These are phyloP conservation scores for Neotoma lepida DNA, from an alignment of 2,113 vertebrate species.

Conservation along the genomic window DNA sequence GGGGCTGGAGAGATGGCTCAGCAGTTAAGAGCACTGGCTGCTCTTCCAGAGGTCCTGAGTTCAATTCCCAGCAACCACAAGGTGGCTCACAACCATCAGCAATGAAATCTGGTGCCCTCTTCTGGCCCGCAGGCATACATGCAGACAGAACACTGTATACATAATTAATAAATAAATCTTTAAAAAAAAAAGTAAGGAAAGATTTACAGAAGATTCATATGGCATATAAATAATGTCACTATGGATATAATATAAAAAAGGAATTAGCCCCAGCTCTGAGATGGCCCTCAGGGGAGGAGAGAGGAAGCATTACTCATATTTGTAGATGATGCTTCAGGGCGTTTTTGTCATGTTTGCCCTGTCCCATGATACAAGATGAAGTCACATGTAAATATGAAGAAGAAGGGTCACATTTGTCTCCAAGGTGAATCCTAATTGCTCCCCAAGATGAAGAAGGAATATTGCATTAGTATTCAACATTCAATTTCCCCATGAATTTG, in stretches of 20 bases:
- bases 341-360: background rate
- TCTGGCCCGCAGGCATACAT: no score
- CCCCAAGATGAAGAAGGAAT: background rate
- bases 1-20: no score
- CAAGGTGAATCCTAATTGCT: background rate
- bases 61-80: no score
- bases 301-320: background rate
- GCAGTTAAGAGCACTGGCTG: no score
- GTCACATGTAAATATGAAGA: background rate
- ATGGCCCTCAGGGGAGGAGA: background rate
- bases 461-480: background rate
- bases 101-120: no score
- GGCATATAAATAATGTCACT: background rate
- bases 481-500: conserved; percentile 1
- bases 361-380: background rate
- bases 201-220: no score
- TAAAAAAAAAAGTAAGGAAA: no score
- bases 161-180: no score
- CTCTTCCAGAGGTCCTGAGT: no score
- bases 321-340: background rate
- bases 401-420: background rate
- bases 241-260: background rate
- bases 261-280: background rate
- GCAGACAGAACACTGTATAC: no score
- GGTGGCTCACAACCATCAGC: no score